Evolutionary conservation across 2,888 invertebrate genomes (phyloP).

Genomic region (Nebria salina): DNA sequence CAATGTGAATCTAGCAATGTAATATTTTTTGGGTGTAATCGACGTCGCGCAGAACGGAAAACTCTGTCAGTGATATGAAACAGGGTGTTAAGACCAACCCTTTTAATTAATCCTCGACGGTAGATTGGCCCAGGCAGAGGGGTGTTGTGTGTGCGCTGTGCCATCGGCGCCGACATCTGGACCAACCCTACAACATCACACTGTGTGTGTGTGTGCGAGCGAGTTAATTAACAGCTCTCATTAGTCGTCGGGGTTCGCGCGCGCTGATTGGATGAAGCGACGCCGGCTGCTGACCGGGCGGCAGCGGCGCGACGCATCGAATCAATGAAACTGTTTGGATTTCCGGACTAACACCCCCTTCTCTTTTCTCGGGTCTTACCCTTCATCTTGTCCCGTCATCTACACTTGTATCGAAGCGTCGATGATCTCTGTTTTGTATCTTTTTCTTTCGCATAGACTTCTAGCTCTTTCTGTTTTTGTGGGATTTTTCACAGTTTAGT

Average conservation of each 20-base stretch:
- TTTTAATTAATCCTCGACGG: conserved; percentile 59
- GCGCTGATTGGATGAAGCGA: conserved; percentile 24
- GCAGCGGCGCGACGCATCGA: conserved; percentile 23
- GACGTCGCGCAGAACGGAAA: neutral
- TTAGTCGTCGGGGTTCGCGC: conserved; percentile 38
- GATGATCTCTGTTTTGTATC: conserved; percentile 13
- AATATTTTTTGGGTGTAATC: neutral
- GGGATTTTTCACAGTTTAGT: neutral
- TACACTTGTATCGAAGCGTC: conserved; percentile 6
- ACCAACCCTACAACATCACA: conserved; percentile 60
- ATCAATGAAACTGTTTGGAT: conserved; percentile 47
- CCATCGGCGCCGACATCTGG: conserved; percentile 58
- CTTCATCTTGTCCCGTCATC: neutral
- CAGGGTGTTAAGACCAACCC: conserved; percentile 53
- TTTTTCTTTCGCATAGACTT: neutral
- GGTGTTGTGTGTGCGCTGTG: conserved; percentile 62
- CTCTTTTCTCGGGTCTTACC: neutral
- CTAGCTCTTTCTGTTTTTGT: neutral
- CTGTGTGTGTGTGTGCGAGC: conserved; percentile 58
- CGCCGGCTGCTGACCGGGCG: conserved; percentile 8
- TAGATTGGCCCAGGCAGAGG: conserved; percentile 57
- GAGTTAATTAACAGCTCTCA: conserved; percentile 51
- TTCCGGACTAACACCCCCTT: conserved; percentile 28
- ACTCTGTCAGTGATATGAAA: neutral
- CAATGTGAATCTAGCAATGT: no score